Conservation (phyloP, 2,888 invertebrate genomes). For the Pardosa pseudoannulata region DNA sequence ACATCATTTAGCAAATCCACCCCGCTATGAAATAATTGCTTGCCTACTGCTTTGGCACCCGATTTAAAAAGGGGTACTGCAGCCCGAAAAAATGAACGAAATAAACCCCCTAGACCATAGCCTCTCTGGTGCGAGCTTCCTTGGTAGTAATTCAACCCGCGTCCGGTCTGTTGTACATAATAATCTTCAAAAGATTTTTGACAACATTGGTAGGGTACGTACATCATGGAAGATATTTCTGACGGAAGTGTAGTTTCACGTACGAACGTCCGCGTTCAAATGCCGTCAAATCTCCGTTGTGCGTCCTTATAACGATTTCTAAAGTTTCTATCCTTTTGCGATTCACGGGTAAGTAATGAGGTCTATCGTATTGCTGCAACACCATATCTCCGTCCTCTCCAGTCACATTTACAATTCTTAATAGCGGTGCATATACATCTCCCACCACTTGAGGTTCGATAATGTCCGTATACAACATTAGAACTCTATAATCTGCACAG, state of each 20-base stretch:
- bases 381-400: conserved; percentile 20
- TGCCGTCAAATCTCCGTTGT: conserved; percentile 9
- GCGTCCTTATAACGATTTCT: conserved; percentile 49
- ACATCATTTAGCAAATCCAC: conserved; percentile 18
- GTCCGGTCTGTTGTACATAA: conserved; percentile 20
- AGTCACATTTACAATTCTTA: conserved; percentile 74
- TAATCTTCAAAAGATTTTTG: conserved; percentile 22
- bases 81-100: conserved; percentile 17
- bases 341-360: conserved; percentile 25
- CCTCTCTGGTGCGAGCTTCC: conserved; percentile 17
- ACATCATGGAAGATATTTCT: conserved; percentile 21
- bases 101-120: conserved; percentile 27
- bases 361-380: conserved; percentile 22
- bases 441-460: conserved; percentile 74
- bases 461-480: conserved; percentile 74
- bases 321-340: conserved; percentile 29
- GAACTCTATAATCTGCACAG: neutral
- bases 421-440: conserved; percentile 74
- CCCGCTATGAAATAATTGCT: conserved; percentile 36
- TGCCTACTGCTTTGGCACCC: conserved; percentile 38
- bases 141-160: conserved; percentile 21
- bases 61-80: conserved; percentile 28
- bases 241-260: conserved; percentile 28
- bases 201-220: conserved; percentile 25
- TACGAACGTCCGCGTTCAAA: conserved; percentile 36